Conservation (phyloP, 2,888 invertebrate genomes). For the Diaphora mendica region DNA sequence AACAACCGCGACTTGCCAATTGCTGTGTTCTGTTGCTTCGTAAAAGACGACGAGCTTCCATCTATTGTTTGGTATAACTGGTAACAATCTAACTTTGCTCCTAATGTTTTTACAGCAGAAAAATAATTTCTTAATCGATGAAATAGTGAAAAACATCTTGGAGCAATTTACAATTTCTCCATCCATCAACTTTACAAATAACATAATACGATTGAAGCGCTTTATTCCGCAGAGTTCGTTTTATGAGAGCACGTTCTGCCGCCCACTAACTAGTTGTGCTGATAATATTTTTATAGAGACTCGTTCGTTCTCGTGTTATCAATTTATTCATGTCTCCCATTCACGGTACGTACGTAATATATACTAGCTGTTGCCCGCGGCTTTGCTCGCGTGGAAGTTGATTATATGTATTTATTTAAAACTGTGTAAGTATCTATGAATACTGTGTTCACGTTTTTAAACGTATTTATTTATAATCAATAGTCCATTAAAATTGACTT, state of each 20-base stretch:
- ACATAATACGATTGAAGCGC: background rate
- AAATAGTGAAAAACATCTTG: background rate
- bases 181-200: background rate
- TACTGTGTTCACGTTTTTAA: too few relatives aligned
- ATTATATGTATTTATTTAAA: too few relatives aligned
- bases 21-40: background rate
- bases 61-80: too few relatives aligned
- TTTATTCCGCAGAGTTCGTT: background rate
- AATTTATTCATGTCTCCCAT: background rate
- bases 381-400: too few relatives aligned
- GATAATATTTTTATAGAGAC: background rate
- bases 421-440: too few relatives aligned
- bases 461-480: too few relatives aligned
- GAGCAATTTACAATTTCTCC: background rate
- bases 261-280: background rate
- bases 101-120: background rate
- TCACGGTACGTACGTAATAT: background rate
- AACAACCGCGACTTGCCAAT: background rate
- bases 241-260: background rate
- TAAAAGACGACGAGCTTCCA: background rate
- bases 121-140: background rate
- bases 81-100: background rate
- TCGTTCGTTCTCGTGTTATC: background rate
- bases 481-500: too few relatives aligned
- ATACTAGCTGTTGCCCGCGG: too few relatives aligned